Evolutionary conservation across 2,888 invertebrate genomes (phyloP).

Genomic region (Mycalesis mineus): DNA sequence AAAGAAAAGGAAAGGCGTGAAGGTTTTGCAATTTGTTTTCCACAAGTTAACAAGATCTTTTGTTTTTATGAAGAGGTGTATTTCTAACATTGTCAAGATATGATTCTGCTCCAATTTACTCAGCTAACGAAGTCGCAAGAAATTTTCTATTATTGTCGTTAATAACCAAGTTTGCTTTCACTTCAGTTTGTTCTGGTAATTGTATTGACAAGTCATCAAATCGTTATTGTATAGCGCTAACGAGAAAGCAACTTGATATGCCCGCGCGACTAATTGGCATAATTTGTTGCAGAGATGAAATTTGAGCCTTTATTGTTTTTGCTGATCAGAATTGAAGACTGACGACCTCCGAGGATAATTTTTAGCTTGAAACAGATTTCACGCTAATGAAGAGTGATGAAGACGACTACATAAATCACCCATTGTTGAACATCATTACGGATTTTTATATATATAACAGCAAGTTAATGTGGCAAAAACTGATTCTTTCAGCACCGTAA

Average conservation of each 20-base stretch:
- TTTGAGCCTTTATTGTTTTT: background rate
- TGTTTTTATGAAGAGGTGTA: background rate
- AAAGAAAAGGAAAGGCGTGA: no score
- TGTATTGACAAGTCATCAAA: slow-evolving; percentile 31
- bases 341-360: background rate
- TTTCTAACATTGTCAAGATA: no score
- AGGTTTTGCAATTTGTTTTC: no score
- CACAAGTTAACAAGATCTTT: background rate
- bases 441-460: no score
- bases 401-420: background rate
- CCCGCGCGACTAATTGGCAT: slow-evolving; percentile 2
- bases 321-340: background rate
- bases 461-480: no score
- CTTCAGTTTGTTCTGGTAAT: slow-evolving; percentile 13
- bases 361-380: background rate
- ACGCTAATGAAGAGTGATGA: background rate
- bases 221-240: slow-evolving; percentile 28
- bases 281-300: background rate
- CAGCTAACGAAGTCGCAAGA: background rate
- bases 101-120: background rate
- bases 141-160: background rate
- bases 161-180: slow-evolving; percentile 11
- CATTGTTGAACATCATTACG: background rate
- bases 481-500: no score
- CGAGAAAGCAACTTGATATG: slow-evolving; percentile 33